Base-by-base conservation (phyloP, 2,797 vertebrate species). In the Pangasius krempfi region DNA sequence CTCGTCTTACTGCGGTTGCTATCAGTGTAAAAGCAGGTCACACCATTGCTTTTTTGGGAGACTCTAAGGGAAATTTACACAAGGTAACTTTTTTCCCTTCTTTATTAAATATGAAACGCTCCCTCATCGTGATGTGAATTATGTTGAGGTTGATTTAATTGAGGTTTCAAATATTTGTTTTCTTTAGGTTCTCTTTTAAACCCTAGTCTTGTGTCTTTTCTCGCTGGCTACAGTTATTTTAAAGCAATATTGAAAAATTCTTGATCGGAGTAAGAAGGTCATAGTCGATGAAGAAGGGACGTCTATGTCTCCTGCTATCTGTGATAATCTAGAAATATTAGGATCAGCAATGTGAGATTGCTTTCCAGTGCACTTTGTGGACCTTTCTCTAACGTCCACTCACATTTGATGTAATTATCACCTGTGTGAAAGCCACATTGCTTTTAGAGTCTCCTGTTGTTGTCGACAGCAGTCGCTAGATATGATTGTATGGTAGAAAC, bases 31-130 rank as follows among this genome's bases (percentile, higher is more conserved):
- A 97, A 94, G 95, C 93, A 18, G 96, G 96, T 56, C 97, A 99
- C 91, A 98, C 96, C 62, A 97, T 99, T 40, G 97, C 96, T 91
- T 99, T 99, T 93, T 94, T 99, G 92, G 98, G 98, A 88, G 98
- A 99, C 93, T 97, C 96, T 90, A 97, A 96, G 92, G 98, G 98
- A 54, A 97, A 95, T 66, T 95, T 99, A 81, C 97, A 98, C 91
- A 99, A 98, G 96, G 98, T 99, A 95, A 89, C 22, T 47, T 33
- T 52, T 25, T 52, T 10, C 0, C 2, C 18, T 75, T 16, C n/a
- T 66, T 75, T 30, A 56, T n/a, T 79, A 40, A 82, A 76, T 76
- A 27, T 18, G 10, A 44, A 44, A 27, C 62, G 58, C 58, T 47
- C 16, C 25, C 3, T 54, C 20, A 79, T 18, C 5, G n/a, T 60